Percentiles rank a stretch among this genome's conserved stretches.
These are phyloP conservation scores for Malacosoma neustria DNA, from an alignment of 2,888 invertebrate species.

Conservation along the genomic window DNA sequence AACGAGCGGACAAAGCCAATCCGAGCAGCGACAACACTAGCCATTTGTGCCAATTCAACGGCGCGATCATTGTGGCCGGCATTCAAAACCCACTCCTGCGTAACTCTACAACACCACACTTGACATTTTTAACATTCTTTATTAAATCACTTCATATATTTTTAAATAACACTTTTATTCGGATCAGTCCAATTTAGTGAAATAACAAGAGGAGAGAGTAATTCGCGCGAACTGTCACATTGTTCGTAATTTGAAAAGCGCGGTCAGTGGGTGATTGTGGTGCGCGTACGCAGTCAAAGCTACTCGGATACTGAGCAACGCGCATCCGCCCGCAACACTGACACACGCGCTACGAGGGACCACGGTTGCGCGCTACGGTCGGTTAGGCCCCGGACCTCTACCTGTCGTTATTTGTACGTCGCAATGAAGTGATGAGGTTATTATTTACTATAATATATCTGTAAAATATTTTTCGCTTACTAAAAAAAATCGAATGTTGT, in stretches of 20 bases:
- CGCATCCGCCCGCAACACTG: slow-evolving; percentile 25
- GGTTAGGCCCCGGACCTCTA: slow-evolving; percentile 12
- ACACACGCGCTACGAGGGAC: slow-evolving; percentile 41
- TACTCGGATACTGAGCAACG: slow-evolving; percentile 43
- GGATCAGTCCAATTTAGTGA: neutral
- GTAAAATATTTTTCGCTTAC: too few species aligned
- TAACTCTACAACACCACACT: slow-evolving; percentile 38
- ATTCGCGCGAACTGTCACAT: slow-evolving; percentile 31
- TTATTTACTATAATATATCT: too few species aligned
- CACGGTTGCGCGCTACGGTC: slow-evolving; percentile 57
- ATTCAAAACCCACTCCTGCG: slow-evolving; percentile 35
- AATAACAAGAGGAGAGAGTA: neutral
- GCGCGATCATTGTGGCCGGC: slow-evolving; percentile 58
- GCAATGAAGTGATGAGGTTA: too few species aligned
- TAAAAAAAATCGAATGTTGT: too few species aligned
- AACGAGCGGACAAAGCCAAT: slow-evolving; percentile 72
- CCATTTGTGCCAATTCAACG: slow-evolving; percentile 72
- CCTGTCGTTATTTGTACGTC: too few species aligned
- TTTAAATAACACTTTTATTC: neutral
- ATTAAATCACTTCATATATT: slow-evolving; percentile 1
- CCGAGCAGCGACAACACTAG: slow-evolving; percentile 69
- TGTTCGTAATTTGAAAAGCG: slow-evolving; percentile 27
- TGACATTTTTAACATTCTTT: slow-evolving; percentile 15
- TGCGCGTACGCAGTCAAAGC: slow-evolving; percentile 64
- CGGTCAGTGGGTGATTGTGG: slow-evolving; percentile 15